phyloP scores from a whole-genome alignment of 2,797 vertebrate genomes.

The Phrynocephalus forsythii region DNA sequence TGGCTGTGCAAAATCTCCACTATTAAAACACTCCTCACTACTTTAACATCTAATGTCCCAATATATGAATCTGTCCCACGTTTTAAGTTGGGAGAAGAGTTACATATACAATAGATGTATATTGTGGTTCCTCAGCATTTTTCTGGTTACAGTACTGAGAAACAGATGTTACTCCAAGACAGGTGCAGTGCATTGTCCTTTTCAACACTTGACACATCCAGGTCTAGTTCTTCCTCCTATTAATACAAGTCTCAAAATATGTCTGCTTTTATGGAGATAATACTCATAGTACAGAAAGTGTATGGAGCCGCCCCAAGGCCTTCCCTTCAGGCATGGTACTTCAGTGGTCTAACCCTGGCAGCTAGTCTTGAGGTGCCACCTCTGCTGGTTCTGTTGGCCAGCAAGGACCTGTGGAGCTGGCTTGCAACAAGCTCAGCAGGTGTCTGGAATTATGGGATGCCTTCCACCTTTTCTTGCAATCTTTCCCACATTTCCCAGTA shows the following conservation, averaged over 20 bases:
- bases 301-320: neutral
- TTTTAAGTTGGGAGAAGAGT: conserved; percentile 27
- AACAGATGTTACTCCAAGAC: neutral
- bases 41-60: neutral
- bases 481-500: neutral
- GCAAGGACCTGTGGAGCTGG: neutral
- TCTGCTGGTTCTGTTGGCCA: neutral
- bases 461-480: neutral
- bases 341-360: neutral
- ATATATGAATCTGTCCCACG: neutral
- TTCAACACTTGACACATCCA: neutral
- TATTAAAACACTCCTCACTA: no score
- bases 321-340: neutral
- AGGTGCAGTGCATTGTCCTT: neutral
- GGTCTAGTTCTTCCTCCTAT: neutral
- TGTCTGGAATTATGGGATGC: neutral
- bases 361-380: no score
- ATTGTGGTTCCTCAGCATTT: neutral
- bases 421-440: neutral
- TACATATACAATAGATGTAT: neutral
- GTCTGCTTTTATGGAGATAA: neutral
- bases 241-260: neutral
- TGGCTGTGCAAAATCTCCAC: neutral
- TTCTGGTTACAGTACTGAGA: neutral
- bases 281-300: neutral